Evolutionary conservation across 2,113 vertebrate genomes (phyloP), one percentile per base, ranked within the genome.

Genomic region (Hoplias malabaricus): DNA sequence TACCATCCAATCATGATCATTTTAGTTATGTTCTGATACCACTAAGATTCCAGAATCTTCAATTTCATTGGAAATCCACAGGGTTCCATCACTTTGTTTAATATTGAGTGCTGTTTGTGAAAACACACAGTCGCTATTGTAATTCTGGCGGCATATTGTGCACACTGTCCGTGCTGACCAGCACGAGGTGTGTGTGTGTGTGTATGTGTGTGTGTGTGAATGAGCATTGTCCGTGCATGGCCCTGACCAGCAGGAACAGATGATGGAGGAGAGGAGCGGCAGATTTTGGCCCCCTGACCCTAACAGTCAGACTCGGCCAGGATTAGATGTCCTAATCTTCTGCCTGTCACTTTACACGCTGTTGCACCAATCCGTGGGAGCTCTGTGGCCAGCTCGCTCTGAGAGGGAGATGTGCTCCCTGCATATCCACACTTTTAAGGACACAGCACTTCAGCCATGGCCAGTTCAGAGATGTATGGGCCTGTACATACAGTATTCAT

Each of bases 291-390:
- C 87, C 87, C 42, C 73, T 87, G 90, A 90, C 87, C 87, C 54
- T 90, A 90, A 86, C 92, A 89, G 90, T 84, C 84, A 85, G 91
- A 85, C 87, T 86, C 83, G 86, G 86, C 89, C 85, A 62, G 87
- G 91, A 91, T 93, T 92, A 92, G 86, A 90, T 78, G 87, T 88
- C 84, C 88, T 92, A 93, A 93, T 93, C 92, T 91, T 91, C 89
- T 89, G 82, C 84, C 85, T 93, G 92, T 92, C 92, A 90, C 90
- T 92, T 92, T 89, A 92, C 90, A 90, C 90, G 86, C 85, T 69
- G 80, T 82, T 86, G 88, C 90, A 92, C 90, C 85, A 74, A 82
- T 89, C 89, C 79, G 57, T 79, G 48, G 74, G 85, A 73, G 80
- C 76, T 78, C 79, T 73, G 83, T 56, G 84, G 85, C 87, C 86